Base-by-base conservation (phyloP, 2,797 vertebrate genomes). In the Protonibea diacanthus region DNA sequence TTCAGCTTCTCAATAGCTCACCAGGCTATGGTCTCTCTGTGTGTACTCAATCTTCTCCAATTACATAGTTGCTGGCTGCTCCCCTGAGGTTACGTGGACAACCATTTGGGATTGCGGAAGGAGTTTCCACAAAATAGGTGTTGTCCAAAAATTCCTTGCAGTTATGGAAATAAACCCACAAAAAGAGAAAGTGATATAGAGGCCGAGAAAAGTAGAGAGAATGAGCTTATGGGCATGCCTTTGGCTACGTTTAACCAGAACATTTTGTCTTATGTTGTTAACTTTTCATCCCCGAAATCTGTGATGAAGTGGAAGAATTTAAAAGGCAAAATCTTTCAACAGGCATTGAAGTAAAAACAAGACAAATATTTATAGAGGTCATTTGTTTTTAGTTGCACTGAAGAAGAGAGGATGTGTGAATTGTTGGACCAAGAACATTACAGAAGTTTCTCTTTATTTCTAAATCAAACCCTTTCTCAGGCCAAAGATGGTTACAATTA, bases 101-200 rank as follows among this genome's bases (percentile, higher is more conserved):
- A 92, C 87, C 90, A 38, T 91, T 93, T 91, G 89, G 92, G 90
- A 92, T 89, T 88, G 92, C 78, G 84, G 91, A 89, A 90, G 91
- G 88, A 90, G 90, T 94, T 94, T 94, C 92, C 94, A 93, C 92
- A 92, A 94, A 94, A 93, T 94, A 95, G 92, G 94, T 95, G 94
- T 95, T 95, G 93, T 94, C 94, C 89, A 90, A 88, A 91, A 94
- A 94, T 94, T 93, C 93, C 86, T 88, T 73, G 67, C 89, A 92
- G 90, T 93, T 94, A 91, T 91, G 89, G 93, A 94, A 94, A 94
- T 93, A 93, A 94, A 94, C 82, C 87, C 86, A 90, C 81, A 90
- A 86, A 90, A 90, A 88, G 75, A 82, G 60, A 88, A 81, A 60
- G 68, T 17, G 59, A 86, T 83, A 80, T 23, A 65, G 70, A 78